Evolutionary conservation across 2,888 invertebrate genomes (phyloP).

Genomic region (Chrysina gloriosa): DNA sequence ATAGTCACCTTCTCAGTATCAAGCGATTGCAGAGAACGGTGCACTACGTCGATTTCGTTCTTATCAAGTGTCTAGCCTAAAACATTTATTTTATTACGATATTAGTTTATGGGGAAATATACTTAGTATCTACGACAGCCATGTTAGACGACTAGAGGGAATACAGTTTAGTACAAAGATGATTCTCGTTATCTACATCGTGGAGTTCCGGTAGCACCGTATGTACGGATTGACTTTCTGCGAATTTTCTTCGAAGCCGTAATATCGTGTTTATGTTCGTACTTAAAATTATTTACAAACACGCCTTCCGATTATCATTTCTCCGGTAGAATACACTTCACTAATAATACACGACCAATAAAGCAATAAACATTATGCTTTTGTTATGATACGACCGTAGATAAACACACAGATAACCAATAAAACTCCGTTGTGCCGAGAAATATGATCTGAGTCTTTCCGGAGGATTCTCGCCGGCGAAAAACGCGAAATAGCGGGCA

Average conservation of each 20-base stretch:
- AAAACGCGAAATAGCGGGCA: slow-evolving; percentile 34
- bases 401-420: slow-evolving; percentile 37
- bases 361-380: slow-evolving; percentile 39
- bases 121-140: neutral
- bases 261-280: neutral
- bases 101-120: neutral
- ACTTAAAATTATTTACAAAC: slow-evolving; percentile 7
- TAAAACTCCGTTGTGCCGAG: slow-evolving; percentile 24
- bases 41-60: slow-evolving; percentile 4
- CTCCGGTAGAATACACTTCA: slow-evolving; percentile 29
- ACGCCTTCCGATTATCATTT: slow-evolving; percentile 13
- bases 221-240: neutral
- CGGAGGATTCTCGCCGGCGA: slow-evolving; percentile 14
- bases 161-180: neutral
- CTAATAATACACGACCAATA: slow-evolving; percentile 36
- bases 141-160: neutral
- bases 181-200: neutral
- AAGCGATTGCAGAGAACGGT: neutral
- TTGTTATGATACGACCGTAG: slow-evolving; percentile 36
- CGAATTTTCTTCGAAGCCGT: neutral
- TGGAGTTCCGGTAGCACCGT: neutral
- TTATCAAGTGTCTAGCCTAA: slow-evolving; percentile 3
- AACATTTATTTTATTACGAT: slow-evolving; percentile 14
- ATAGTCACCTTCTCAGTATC: neutral
- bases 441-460: slow-evolving; percentile 28